phyloP scores from a whole-genome alignment of 2,888 invertebrate genomes.

The Acrocyrtus sp. region DNA sequence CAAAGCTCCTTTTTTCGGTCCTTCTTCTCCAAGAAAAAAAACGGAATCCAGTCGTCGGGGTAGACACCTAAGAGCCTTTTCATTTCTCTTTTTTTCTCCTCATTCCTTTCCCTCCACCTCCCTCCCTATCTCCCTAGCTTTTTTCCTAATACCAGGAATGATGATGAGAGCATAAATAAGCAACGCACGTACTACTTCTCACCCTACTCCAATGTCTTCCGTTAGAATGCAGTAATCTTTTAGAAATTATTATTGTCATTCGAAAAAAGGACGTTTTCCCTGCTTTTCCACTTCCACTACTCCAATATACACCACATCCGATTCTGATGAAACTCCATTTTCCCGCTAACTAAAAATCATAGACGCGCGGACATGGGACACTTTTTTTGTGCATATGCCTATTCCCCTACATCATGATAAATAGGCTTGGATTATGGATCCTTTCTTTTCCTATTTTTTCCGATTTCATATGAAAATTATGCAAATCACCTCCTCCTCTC shows the following conservation, averaged over 20 bases:
- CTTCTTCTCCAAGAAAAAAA: slow-evolving; percentile 2
- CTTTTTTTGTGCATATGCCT: neutral
- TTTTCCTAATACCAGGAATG: neutral
- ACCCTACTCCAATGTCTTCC: slow-evolving; percentile 13
- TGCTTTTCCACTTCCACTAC: neutral
- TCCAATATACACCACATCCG: neutral
- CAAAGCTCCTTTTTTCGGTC: too few relatives aligned
- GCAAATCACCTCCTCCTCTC: slow-evolving; percentile 20
- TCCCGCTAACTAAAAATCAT: slow-evolving; percentile 4
- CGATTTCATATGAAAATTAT: slow-evolving; percentile 46
- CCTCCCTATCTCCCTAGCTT: slow-evolving; percentile 13
- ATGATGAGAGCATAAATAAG: slow-evolving; percentile 35
- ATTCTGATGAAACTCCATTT: neutral
- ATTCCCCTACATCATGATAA: slow-evolving; percentile 32
- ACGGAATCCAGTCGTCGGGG: too few relatives aligned
- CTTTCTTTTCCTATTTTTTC: slow-evolving; percentile 9
- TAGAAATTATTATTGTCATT: slow-evolving; percentile 42
- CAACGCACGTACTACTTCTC: slow-evolving; percentile 46
- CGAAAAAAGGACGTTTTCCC: slow-evolving; percentile 12
- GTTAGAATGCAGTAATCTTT: slow-evolving; percentile 25
- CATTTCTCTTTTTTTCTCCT: slow-evolving; percentile 4
- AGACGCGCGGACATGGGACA: neutral
- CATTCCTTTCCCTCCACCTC: neutral
- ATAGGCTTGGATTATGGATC: slow-evolving; percentile 36
- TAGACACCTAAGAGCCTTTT: neutral